Evolutionary conservation across 2,113 vertebrate species (phyloP).

Genomic region (Elephantulus edwardii): DNA sequence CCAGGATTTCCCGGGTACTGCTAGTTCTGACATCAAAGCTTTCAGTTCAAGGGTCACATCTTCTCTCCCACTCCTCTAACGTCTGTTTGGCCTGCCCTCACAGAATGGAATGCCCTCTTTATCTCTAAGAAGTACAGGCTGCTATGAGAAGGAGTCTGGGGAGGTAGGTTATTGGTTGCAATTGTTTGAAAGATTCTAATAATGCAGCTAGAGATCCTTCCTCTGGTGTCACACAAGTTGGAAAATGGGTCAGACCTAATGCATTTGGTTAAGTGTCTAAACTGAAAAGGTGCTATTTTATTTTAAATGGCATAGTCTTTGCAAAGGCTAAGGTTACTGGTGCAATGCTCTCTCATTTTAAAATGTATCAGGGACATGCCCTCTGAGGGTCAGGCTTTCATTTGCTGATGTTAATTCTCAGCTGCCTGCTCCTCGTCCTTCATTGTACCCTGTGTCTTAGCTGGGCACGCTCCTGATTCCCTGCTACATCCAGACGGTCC

Average conservation of each 20-base stretch:
- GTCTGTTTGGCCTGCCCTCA: not conserved
- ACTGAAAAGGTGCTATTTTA: constrained; percentile 84
- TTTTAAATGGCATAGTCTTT: constrained; percentile 81
- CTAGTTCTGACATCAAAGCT: constrained; percentile 23
- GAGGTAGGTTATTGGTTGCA: constrained; percentile 62
- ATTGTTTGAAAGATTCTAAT: constrained; percentile 68
- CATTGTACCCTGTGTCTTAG: constrained; percentile 82
- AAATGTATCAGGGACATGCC: constrained; percentile 82
- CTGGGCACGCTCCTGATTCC: constrained; percentile 84
- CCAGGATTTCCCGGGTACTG: constrained; percentile 28
- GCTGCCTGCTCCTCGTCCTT: constrained; percentile 82
- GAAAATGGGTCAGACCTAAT: constrained; percentile 82
- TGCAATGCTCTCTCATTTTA: constrained; percentile 80
- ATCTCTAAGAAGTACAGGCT: constrained; percentile 17
- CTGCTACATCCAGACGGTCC: constrained; percentile 81
- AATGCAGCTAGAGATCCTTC: constrained; percentile 73
- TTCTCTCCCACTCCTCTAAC: not conserved
- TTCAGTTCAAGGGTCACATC: constrained; percentile 52
- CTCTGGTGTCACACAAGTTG: constrained; percentile 61
- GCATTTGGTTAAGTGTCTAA: constrained; percentile 82
- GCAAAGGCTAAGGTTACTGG: constrained; percentile 79
- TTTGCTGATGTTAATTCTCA: constrained; percentile 85
- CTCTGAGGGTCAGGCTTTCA: constrained; percentile 85
- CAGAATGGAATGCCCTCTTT: constrained; percentile 26
- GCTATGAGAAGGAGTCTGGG: constrained; percentile 41